Evolutionary conservation across 2,797 vertebrate species (phyloP).

Genomic region (Thamnophis elegans): DNA sequence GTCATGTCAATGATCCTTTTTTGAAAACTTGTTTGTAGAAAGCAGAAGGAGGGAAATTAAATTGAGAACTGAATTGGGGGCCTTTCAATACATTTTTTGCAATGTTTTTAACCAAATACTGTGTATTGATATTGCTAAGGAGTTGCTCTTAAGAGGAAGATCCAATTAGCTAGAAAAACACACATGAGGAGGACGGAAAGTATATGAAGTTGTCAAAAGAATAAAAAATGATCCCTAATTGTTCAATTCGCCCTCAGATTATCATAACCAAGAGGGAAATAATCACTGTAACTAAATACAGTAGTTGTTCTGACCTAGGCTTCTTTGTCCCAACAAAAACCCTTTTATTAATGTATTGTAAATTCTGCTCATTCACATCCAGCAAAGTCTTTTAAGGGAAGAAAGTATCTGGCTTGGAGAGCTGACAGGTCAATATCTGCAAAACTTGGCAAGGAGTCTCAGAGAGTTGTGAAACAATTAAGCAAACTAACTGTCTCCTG

Average conservation of each 20-base stretch:
- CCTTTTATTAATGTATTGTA: too few species aligned
- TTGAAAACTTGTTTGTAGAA: not conserved
- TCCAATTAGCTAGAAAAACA: not conserved
- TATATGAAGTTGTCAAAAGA: not conserved
- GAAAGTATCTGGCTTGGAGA: too few species aligned
- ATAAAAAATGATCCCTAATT: not conserved
- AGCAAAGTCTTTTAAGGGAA: too few species aligned
- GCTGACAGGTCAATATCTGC: too few species aligned
- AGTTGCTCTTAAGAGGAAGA: not conserved
- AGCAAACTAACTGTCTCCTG: too few species aligned
- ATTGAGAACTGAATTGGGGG: slow-evolving; percentile 15
- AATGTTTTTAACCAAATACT: not conserved
- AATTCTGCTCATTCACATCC: too few species aligned
- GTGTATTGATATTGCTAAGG: not conserved
- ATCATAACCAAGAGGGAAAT: not conserved
- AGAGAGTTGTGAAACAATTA: too few species aligned
- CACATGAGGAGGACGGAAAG: not conserved
- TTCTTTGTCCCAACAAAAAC: too few species aligned
- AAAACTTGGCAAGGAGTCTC: too few species aligned
- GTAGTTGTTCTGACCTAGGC: too few species aligned
- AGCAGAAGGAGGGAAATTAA: not conserved
- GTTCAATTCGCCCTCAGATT: not conserved
- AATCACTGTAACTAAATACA: not conserved
- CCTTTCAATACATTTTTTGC: not conserved
- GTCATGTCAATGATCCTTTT: not conserved